Evolutionary conservation across 2,113 vertebrate species (phyloP), one percentile per base, ranked within the genome.

Genomic region (Ranitomeya imitator): DNA sequence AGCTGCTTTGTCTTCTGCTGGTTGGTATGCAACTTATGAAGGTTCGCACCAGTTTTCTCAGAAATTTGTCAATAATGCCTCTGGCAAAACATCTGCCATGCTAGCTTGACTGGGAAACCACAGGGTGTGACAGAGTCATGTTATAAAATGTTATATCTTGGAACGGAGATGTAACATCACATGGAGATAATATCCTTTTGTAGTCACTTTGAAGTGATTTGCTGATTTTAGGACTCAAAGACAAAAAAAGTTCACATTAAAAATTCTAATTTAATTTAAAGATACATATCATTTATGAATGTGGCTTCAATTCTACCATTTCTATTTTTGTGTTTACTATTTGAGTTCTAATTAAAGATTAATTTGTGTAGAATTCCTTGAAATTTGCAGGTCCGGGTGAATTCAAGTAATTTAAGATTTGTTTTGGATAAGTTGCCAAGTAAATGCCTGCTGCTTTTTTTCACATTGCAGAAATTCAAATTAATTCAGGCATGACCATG

Each of bases 21-120:
- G 14, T 88, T 88, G 57, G 19, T 65, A 63, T 83, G 86, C 57
- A 55, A 76, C 4, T 77, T 21, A 79, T n/a, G 45, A 26, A 67
- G 45, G 15, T 37, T 45, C 51, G 21, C 7, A 31, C 18, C 59
- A 26, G 19, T 74, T 86, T 60, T 60, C 55, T 23, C 31, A 61
- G 74, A 79, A 55, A 63, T 26, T 31, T 77, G 37, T 51, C 23
- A 13, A 55, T 23, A 63, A 51, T 86, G 74, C 85, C 85, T 65
- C 13, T 23, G 77, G 77, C 85, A 59, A 11, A 87, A 80, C 86
- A 80, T 71, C 77, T 87, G 77, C 45, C 52, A 3, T 23, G 51
- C 23, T 54, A 65, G 67, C 83, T 55, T 84, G n/a, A 57, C 69
- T 23, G 37, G 45, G 67, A 85, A 83, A 83, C 37, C 19, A 65